Percentiles rank a stretch among this genome's conserved stretches.
These are phyloP conservation scores for Eurypyga helias DNA, from an alignment of 2,113 vertebrate genomes.

Conservation along the genomic window DNA sequence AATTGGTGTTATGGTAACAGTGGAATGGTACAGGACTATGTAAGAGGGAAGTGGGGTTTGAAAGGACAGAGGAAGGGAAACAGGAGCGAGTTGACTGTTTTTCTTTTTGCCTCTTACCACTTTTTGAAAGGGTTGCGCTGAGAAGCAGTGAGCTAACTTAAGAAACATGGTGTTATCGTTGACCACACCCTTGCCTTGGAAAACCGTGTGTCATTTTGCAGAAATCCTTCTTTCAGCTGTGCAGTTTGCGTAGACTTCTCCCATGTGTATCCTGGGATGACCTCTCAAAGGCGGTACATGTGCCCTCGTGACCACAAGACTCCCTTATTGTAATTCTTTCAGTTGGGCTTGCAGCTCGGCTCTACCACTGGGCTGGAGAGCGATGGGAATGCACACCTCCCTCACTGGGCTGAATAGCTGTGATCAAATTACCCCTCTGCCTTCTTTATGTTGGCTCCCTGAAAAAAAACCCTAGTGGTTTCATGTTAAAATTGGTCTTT, in stretches of 20 bases:
- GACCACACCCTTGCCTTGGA: not conserved
- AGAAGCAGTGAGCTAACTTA: not conserved
- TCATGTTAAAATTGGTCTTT: not conserved
- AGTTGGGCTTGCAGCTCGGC: not conserved
- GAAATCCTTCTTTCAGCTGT: not conserved
- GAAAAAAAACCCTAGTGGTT: rapidly evolving
- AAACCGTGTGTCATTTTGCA: not conserved
- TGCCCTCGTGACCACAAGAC: not conserved
- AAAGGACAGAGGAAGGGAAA: not conserved
- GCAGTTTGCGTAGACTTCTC: not conserved
- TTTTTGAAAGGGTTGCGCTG: not conserved
- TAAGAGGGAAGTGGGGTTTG: not conserved
- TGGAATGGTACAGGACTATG: not conserved
- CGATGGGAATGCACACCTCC: not conserved
- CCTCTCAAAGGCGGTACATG: not conserved
- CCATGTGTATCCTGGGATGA: not conserved
- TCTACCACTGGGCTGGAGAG: not conserved
- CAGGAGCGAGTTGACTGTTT: rapidly evolving
- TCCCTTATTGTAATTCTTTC: not conserved
- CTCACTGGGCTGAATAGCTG: not conserved
- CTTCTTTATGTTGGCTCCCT: not conserved
- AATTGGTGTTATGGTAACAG: not conserved
- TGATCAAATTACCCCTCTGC: not conserved
- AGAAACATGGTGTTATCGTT: not conserved
- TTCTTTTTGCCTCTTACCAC: not conserved